Percentiles rank a stretch among this genome's conserved stretches.
phyloP scores from a whole-genome alignment of 2,113 vertebrate genomes.

The Polypterus senegalus region DNA sequence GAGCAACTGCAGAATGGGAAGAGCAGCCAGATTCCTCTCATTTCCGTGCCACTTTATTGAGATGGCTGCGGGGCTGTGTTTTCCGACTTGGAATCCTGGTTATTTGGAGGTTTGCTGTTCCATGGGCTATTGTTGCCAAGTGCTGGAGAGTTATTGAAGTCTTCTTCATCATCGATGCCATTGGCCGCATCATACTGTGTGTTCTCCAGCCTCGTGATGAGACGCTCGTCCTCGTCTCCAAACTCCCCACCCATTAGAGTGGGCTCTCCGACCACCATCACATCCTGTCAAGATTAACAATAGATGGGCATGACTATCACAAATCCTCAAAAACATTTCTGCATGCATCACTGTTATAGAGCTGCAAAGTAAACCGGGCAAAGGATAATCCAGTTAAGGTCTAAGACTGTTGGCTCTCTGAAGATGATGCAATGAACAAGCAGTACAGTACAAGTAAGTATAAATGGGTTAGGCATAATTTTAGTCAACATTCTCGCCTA shows the following conservation, averaged over 20 bases:
- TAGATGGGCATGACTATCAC: no score
- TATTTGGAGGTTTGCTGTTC: constrained; percentile 78
- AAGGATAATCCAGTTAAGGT: no score
- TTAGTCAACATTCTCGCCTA: no score
- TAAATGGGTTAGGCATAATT: no score
- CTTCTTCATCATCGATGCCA: constrained; percentile 95
- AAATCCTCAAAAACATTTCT: no score
- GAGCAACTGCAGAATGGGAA: constrained; percentile 13
- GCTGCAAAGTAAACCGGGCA: no score
- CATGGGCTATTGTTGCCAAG: constrained; percentile 88
- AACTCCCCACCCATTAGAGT: constrained; percentile 98
- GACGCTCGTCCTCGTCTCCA: constrained; percentile 95
- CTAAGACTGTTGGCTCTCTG: no score
- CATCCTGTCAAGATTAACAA: constrained; percentile 68
- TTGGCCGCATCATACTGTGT: constrained; percentile 97
- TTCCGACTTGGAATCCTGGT: constrained; percentile 88
- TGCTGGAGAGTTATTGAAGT: constrained; percentile 91
- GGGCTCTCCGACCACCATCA: constrained; percentile 98
- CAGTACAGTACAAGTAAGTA: no score
- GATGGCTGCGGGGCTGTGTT: constrained; percentile 87
- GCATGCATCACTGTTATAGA: no score
- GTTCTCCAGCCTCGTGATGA: constrained; percentile 98
- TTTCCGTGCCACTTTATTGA: constrained; percentile 54
- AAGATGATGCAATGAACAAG: no score
- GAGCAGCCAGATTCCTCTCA: constrained; percentile 14